phyloP scores from a whole-genome alignment of 2,888 invertebrate species.

The Cephus nigrinus region DNA sequence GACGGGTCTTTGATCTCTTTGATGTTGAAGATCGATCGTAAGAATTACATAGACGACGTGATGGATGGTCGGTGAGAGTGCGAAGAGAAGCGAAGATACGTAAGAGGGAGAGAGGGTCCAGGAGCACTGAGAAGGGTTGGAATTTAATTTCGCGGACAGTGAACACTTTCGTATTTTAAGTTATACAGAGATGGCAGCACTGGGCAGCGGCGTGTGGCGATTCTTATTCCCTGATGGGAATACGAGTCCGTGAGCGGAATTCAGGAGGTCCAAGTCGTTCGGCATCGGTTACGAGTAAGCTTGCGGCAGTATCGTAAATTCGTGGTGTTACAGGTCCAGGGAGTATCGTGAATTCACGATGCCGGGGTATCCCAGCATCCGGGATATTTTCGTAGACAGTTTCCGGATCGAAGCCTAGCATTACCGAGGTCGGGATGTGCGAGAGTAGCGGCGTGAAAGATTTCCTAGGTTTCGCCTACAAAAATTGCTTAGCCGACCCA shows the following conservation, averaged over 20 bases:
- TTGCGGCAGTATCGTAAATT: background rate
- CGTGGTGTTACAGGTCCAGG: background rate
- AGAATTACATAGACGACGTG: background rate
- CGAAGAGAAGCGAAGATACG: background rate
- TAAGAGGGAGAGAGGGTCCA: conserved; percentile 1
- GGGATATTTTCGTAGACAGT: background rate
- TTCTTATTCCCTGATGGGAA: background rate
- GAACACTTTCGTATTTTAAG: background rate
- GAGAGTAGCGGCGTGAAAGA: background rate
- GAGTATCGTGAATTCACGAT: background rate
- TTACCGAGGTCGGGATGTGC: background rate
- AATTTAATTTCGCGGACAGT: background rate
- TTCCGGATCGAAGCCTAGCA: background rate
- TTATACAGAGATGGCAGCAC: background rate
- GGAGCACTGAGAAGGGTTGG: conserved; percentile 9
- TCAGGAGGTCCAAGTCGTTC: background rate
- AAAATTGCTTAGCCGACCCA: background rate
- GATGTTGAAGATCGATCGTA: background rate
- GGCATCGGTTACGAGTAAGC: background rate
- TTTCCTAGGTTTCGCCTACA: background rate
- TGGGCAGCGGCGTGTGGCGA: background rate
- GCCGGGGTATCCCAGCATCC: background rate
- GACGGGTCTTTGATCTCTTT: background rate
- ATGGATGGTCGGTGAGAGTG: background rate
- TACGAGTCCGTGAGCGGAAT: background rate